Percentiles rank a stretch among this genome's conserved stretches.
Conservation (phyloP, 2,797 vertebrate genomes). For the Ceryle rudis region DNA sequence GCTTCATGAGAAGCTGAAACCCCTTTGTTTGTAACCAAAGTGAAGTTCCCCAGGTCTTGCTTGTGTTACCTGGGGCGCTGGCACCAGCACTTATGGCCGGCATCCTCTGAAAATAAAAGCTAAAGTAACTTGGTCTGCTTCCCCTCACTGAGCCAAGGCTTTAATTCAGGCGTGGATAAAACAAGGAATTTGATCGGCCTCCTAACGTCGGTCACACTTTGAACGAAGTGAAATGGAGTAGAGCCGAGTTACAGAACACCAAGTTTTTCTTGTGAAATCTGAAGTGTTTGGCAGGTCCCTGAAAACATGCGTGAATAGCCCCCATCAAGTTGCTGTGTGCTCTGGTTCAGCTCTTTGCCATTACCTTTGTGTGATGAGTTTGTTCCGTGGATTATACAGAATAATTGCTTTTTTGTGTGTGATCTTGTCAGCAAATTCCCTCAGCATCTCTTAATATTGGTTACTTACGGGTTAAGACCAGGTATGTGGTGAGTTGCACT, state of each 20-base stretch:
- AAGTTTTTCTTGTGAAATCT: background rate
- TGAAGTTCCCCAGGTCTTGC: background rate
- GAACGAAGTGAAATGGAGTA: constrained; percentile 21
- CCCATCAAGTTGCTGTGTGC: fast-evolving
- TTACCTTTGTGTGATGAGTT: background rate
- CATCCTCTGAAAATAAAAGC: background rate
- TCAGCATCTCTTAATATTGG: background rate
- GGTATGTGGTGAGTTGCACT: background rate
- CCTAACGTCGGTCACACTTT: background rate
- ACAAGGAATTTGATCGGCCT: constrained; percentile 61
- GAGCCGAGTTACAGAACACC: background rate
- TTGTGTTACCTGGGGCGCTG: background rate
- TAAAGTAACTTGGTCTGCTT: background rate
- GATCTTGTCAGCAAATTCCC: background rate
- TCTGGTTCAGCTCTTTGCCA: background rate
- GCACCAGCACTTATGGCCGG: background rate
- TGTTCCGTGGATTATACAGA: fast-evolving
- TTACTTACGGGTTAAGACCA: background rate
- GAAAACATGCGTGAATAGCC: background rate
- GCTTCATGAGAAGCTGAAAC: background rate
- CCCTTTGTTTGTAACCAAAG: background rate
- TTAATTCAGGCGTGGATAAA: constrained; percentile 54
- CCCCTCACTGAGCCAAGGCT: background rate
- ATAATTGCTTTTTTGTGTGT: background rate
- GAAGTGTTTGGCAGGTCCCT: background rate